A percentile compares a stretch with the other conserved stretches of the same genome.
Evolutionary conservation across 2,797 vertebrate genomes (phyloP).

Genomic region (Muraenolepis orangiensis): DNA sequence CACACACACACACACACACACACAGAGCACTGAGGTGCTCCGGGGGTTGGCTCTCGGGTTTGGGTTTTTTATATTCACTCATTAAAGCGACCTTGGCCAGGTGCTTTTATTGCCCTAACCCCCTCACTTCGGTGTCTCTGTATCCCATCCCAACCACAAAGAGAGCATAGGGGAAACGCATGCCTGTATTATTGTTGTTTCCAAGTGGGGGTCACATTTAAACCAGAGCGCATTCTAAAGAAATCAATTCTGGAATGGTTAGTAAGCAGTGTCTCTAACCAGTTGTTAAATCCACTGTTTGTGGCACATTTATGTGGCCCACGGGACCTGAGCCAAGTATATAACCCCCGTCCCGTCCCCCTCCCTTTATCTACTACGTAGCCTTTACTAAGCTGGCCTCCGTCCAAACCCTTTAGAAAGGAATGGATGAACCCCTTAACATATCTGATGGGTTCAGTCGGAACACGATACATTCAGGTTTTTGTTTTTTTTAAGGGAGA

Average conservation of each 20-base stretch:
- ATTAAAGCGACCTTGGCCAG: constrained; percentile 56
- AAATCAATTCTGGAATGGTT: constrained; percentile 52
- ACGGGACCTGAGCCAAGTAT: constrained; percentile 47
- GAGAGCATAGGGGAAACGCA: constrained; percentile 29
- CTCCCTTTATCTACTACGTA: constrained; percentile 36
- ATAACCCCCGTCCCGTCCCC: constrained; percentile 39
- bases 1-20: too few relatives aligned
- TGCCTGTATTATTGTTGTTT: constrained; percentile 20
- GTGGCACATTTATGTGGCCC: constrained; percentile 66
- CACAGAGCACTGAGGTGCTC: constrained; percentile 47
- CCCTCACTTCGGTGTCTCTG: constrained; percentile 26
- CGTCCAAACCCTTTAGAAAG: constrained; percentile 56
- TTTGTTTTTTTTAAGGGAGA: constrained; percentile 67
- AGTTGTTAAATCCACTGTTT: constrained; percentile 64
- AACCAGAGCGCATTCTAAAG: constrained; percentile 49
- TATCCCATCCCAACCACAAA: constrained; percentile 37
- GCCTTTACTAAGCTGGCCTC: constrained; percentile 58
- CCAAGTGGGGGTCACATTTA: constrained; percentile 45
- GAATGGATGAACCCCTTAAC: constrained; percentile 68
- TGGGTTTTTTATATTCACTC: constrained; percentile 45
- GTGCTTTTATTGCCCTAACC: constrained; percentile 43
- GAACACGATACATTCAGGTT: constrained; percentile 72
- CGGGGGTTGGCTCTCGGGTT: constrained; percentile 50
- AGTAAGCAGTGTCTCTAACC: constrained; percentile 53
- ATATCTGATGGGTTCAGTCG: constrained; percentile 69